Evolutionary conservation across 2,113 vertebrate genomes (phyloP).

Genomic region (Cygnus atratus): DNA sequence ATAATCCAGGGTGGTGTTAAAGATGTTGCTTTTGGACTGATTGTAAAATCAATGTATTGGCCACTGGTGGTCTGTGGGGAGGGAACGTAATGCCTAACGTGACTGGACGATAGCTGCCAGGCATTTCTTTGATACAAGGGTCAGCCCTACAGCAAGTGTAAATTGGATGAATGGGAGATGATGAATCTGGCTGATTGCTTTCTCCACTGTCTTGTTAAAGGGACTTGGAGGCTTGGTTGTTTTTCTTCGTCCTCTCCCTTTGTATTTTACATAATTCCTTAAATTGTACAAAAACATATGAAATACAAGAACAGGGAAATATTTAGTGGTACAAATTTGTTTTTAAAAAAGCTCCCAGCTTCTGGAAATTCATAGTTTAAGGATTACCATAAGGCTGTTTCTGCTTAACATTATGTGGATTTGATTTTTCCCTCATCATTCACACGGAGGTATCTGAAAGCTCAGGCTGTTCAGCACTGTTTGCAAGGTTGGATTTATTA

Average conservation of each 20-base stretch:
- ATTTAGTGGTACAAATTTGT: background rate
- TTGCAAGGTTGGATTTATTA: background rate
- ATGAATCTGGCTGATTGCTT: background rate
- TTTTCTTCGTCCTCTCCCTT: background rate
- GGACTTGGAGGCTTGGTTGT: background rate
- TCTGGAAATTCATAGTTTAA: background rate
- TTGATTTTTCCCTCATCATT: background rate
- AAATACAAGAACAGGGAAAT: background rate
- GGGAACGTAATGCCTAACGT: background rate
- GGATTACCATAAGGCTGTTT: background rate
- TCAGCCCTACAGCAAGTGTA: background rate
- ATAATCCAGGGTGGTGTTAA: background rate
- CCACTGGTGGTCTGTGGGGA: background rate
- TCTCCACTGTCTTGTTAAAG: background rate
- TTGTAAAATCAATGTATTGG: conserved; percentile 34
- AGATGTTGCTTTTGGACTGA: conserved; percentile 18
- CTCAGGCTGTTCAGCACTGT: background rate
- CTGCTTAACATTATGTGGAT: background rate
- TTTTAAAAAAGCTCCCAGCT: background rate
- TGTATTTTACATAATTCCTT: background rate
- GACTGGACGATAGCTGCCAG: background rate
- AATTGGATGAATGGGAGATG: background rate
- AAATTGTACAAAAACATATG: background rate
- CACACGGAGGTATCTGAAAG: background rate
- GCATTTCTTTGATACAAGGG: background rate